Conservation (phyloP, 2,888 invertebrate species). For the Protodeltote pygarga region DNA sequence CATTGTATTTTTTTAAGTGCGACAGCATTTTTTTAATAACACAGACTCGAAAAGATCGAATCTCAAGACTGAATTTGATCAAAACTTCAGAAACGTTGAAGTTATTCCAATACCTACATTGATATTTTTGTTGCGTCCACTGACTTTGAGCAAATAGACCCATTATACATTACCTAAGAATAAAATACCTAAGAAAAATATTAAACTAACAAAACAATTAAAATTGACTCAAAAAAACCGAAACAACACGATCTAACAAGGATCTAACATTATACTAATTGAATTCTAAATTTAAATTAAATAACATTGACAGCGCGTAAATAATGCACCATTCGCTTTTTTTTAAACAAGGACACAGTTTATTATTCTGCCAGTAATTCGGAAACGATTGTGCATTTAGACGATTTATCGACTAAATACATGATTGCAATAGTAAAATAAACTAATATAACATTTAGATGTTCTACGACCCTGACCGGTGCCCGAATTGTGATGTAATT, state of each 20-base stretch:
- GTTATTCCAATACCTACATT: too few species aligned
- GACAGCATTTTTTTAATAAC: too few species aligned
- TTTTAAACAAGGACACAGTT: conserved; percentile 39
- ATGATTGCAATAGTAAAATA: conserved; percentile 44
- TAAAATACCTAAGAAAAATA: too few species aligned
- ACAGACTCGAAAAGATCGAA: too few species aligned
- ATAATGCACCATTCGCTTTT: conserved; percentile 21
- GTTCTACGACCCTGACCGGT: conserved; percentile 53
- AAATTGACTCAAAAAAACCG: background rate
- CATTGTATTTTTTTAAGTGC: too few species aligned
- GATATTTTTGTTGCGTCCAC: too few species aligned
- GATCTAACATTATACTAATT: background rate
- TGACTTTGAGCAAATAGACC: too few species aligned
- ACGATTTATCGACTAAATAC: conserved; percentile 44
- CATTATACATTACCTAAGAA: too few species aligned
- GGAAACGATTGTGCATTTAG: conserved; percentile 37
- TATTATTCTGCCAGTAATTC: conserved; percentile 43
- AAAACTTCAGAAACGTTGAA: too few species aligned
- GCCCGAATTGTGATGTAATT: conserved; percentile 54
- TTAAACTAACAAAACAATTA: too few species aligned
- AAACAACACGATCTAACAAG: background rate
- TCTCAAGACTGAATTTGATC: too few species aligned
- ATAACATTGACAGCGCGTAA: conserved; percentile 15
- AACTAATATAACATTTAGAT: conserved; percentile 40
- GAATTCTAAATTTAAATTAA: conserved; percentile 12